These are phyloP conservation scores for Sitophilus oryzae DNA, from an alignment of 1,140 invertebrate genomes.

Conservation along the genomic window DNA sequence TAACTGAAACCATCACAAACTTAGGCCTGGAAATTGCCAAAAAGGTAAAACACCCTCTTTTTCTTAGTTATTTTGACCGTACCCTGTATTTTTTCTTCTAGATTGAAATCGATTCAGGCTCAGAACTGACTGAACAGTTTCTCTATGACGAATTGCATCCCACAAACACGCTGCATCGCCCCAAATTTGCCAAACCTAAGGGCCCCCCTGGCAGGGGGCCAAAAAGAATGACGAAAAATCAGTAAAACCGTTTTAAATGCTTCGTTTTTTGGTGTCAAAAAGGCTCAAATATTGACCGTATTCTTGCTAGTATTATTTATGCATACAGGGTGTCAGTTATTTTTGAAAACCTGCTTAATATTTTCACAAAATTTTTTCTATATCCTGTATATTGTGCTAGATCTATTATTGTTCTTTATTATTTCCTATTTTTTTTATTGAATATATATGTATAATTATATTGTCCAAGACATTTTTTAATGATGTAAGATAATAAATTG, in stretches of 20 bases:
- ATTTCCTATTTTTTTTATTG: too few relatives aligned
- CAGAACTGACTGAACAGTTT: conserved; percentile 83
- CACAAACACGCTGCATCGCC: conserved; percentile 80
- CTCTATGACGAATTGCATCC: conserved; percentile 93
- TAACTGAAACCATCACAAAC: conserved; percentile 73
- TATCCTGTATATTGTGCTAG: too few relatives aligned
- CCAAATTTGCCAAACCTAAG: conserved; percentile 92
- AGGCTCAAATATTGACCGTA: conserved; percentile 14
- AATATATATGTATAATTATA: too few relatives aligned
- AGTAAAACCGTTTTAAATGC: too few relatives aligned
- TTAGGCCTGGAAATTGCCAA: conserved; percentile 70
- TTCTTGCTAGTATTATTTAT: too few relatives aligned
- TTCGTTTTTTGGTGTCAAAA: too few relatives aligned
- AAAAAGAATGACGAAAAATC: conserved; percentile 76
- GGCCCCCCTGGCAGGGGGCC: conserved; percentile 87
- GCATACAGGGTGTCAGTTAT: too few relatives aligned
- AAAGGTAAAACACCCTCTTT: conserved; percentile 56
- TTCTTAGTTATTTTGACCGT: background rate
- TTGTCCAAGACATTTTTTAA: too few relatives aligned
- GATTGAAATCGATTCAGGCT: conserved; percentile 87
- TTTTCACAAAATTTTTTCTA: too few relatives aligned
- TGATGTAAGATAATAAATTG: too few relatives aligned
- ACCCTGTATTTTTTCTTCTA: conserved; percentile 45
- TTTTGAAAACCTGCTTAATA: too few relatives aligned
- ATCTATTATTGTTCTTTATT: too few relatives aligned